A percentile compares a stretch with the other conserved stretches of the same genome.
phyloP scores from a whole-genome alignment of 2,113 vertebrate species.

The Cettia cetti region DNA sequence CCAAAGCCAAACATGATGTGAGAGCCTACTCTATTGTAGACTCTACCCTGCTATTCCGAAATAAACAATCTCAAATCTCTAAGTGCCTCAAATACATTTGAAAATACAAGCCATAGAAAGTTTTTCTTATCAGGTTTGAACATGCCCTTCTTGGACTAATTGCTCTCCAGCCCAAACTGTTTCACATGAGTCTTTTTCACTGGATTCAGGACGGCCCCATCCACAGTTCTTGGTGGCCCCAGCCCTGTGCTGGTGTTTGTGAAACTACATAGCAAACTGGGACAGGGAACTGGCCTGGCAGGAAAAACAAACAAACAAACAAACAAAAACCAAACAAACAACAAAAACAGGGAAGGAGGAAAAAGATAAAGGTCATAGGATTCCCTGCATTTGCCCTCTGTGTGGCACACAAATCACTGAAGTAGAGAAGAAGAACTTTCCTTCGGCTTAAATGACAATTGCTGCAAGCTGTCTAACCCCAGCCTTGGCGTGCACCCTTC shows the following conservation, averaged over 20 bases:
- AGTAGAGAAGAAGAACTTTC: neutral
- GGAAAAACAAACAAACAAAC: too few species aligned
- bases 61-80: neutral
- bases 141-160: neutral
- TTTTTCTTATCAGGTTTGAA: neutral
- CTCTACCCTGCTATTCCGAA: neutral
- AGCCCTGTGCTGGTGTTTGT: neutral
- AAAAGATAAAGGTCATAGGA: neutral
- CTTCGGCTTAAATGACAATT: neutral
- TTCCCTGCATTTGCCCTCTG: neutral
- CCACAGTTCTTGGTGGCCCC: neutral
- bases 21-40: neutral
- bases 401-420: neutral
- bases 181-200: neutral
- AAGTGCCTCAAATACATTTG: neutral
- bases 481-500: neutral
- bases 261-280: neutral
- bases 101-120: neutral
- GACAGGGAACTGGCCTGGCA: neutral
- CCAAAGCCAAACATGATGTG: neutral
- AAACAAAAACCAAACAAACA: too few species aligned
- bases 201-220: neutral
- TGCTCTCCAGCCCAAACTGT: neutral
- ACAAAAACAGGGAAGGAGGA: neutral
- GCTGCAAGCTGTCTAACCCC: neutral